A percentile compares a stretch with the other conserved stretches of the same genome.
Conservation (phyloP, 2,888 invertebrate species). For the Amiota communis region DNA sequence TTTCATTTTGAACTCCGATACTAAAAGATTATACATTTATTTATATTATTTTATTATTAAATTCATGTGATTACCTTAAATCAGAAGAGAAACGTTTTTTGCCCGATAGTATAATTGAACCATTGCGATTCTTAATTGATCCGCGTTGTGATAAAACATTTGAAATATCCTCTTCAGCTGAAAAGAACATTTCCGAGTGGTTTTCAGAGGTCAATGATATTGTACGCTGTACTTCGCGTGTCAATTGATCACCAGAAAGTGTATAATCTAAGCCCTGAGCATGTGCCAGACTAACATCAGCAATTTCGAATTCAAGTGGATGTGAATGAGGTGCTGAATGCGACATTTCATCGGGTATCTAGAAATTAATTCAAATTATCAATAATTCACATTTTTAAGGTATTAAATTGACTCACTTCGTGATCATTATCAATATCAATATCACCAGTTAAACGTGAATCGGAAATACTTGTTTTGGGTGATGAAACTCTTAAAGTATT, state of each 20-base stretch:
- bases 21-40: slow-evolving; percentile 42
- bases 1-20: slow-evolving; percentile 71
- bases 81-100: slow-evolving; percentile 73
- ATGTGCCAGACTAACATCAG: slow-evolving; percentile 68
- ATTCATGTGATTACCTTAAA: slow-evolving; percentile 61
- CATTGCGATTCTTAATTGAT: slow-evolving; percentile 70
- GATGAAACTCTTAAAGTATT: slow-evolving; percentile 74
- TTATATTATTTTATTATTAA: neutral
- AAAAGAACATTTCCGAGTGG: slow-evolving; percentile 93
- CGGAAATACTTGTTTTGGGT: slow-evolving; percentile 89
- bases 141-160: slow-evolving; percentile 70
- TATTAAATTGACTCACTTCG: slow-evolving; percentile 63
- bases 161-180: slow-evolving; percentile 89
- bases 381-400: neutral
- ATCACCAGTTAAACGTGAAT: slow-evolving; percentile 87
- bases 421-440: slow-evolving; percentile 76
- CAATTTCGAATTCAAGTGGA: slow-evolving; percentile 72
- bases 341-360: slow-evolving; percentile 73
- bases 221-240: slow-evolving; percentile 79
- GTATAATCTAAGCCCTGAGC: slow-evolving; percentile 47
- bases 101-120: slow-evolving; percentile 70
- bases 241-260: slow-evolving; percentile 63
- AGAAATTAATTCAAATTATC: neutral
- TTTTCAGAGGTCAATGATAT: slow-evolving; percentile 92
- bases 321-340: slow-evolving; percentile 73